Evolutionary conservation across 1,140 invertebrate species (phyloP).

Genomic region (Cheumatopsyche charites): DNA sequence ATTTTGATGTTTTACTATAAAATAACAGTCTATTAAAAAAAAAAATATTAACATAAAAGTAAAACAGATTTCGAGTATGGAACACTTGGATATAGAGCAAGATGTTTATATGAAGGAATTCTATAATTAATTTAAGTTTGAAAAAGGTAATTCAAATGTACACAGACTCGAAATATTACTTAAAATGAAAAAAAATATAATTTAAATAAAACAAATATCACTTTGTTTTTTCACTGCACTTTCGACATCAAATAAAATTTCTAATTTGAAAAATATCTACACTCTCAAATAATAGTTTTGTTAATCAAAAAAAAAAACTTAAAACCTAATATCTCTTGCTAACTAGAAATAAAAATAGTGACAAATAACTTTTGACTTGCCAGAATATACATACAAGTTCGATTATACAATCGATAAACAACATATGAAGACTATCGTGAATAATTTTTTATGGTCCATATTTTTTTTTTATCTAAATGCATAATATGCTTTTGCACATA

Average conservation of each 20-base stretch:
- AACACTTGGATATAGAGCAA: too few relatives aligned
- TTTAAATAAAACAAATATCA: slow-evolving; percentile 27
- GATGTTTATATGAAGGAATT: too few relatives aligned
- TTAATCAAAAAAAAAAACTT: background rate
- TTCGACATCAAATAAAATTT: background rate
- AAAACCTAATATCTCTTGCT: background rate
- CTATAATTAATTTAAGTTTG: too few relatives aligned
- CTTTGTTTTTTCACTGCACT: slow-evolving; percentile 13
- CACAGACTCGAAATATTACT: background rate
- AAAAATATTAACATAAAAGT: too few relatives aligned
- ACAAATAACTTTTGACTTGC: background rate
- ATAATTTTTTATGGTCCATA: too few relatives aligned
- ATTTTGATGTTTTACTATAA: too few relatives aligned
- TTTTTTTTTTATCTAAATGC: too few relatives aligned
- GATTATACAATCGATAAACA: background rate
- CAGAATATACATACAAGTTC: too few relatives aligned
- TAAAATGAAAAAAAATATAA: background rate
- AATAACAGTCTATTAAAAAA: too few relatives aligned
- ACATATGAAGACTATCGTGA: background rate
- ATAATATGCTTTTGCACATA: too few relatives aligned
- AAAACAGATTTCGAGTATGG: too few relatives aligned
- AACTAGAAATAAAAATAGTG: slow-evolving; percentile 1
- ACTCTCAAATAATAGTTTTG: background rate
- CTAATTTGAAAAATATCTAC: background rate
- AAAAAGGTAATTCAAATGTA: too few relatives aligned